Percentiles rank a stretch among this genome's conserved stretches.
Conservation (phyloP, 2,797 vertebrate species). For the Leucoraja ocellata region DNA sequence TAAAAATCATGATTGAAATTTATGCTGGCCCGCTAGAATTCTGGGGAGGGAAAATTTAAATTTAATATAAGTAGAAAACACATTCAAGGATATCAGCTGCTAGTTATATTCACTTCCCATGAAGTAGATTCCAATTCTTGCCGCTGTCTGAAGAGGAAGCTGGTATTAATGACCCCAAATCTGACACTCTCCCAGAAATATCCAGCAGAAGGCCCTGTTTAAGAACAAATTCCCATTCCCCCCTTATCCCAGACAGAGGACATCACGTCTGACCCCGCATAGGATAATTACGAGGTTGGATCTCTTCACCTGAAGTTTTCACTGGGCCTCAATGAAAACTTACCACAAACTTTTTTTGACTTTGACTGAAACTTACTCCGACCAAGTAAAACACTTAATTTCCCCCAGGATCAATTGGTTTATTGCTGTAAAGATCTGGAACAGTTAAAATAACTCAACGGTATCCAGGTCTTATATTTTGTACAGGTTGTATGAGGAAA, state of each 20-base stretch:
- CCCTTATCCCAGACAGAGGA: background rate
- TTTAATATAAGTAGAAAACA: too few species aligned
- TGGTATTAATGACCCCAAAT: too few species aligned
- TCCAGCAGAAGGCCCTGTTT: too few species aligned
- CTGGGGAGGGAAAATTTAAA: too few species aligned
- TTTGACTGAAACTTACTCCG: background rate
- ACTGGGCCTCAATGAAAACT: background rate
- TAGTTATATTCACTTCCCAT: too few species aligned
- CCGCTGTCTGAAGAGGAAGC: too few species aligned
- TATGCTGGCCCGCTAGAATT: background rate
- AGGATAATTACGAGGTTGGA: background rate
- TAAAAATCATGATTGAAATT: background rate
- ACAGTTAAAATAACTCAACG: background rate
- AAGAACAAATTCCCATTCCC: background rate
- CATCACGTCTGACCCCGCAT: background rate
- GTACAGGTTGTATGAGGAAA: too few species aligned
- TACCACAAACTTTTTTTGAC: background rate
- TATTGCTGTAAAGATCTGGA: background rate
- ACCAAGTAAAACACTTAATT: background rate
- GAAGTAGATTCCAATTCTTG: too few species aligned
- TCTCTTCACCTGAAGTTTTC: background rate
- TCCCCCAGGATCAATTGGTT: background rate
- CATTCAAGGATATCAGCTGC: too few species aligned
- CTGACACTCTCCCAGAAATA: background rate
- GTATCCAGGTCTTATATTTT: background rate